Evolutionary conservation across 2,888 invertebrate species (phyloP).

Genomic region (Teleiodes luculella): DNA sequence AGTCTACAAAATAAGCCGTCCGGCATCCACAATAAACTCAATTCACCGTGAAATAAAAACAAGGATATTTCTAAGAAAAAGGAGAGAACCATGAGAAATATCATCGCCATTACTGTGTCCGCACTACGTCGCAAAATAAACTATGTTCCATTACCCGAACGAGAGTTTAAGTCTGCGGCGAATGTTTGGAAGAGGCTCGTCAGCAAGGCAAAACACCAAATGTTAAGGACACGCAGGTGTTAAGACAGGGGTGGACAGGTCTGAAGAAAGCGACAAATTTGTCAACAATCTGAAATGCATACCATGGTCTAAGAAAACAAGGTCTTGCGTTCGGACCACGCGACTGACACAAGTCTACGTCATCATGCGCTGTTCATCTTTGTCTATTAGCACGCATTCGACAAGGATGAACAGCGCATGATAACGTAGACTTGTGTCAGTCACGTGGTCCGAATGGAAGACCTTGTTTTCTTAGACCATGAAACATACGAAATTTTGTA

Average conservation of each 20-base stretch:
- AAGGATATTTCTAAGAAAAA: slow-evolving; percentile 33
- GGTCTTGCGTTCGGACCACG: no score
- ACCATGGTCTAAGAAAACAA: background rate
- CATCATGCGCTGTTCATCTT: no score
- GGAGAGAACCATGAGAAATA: slow-evolving; percentile 55
- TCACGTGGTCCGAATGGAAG: no score
- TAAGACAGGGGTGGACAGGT: background rate
- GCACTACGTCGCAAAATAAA: slow-evolving; percentile 57
- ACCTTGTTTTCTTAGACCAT: no score
- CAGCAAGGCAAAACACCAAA: slow-evolving; percentile 49
- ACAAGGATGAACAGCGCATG: no score
- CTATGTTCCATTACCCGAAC: slow-evolving; percentile 63
- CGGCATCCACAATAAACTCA: background rate
- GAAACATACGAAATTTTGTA: no score
- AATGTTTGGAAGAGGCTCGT: slow-evolving; percentile 55
- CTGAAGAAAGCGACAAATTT: background rate
- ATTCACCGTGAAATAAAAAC: background rate
- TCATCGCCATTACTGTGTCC: slow-evolving; percentile 52
- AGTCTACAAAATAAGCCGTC: background rate
- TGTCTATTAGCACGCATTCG: no score
- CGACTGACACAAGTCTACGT: no score
- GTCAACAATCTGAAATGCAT: background rate
- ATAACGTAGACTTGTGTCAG: no score
- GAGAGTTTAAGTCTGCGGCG: slow-evolving; percentile 71
- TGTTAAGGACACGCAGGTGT: background rate